Conservation (phyloP, 1,140 invertebrate species). For the Drosophila sp. region DNA sequence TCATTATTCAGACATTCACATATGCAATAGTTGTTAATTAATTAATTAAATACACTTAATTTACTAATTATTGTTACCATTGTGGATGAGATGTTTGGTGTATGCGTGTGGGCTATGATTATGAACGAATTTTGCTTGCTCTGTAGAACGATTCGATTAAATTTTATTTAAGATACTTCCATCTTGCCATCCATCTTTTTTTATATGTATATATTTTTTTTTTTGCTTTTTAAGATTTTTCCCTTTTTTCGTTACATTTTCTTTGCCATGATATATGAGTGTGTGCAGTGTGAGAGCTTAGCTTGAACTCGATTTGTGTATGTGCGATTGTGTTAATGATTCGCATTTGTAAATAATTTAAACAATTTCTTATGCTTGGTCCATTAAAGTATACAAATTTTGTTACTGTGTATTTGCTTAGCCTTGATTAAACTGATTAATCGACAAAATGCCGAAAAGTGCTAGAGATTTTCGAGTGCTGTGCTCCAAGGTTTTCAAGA, state of each 20-base stretch:
- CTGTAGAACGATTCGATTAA: slow-evolving; percentile 41
- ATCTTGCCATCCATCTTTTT: not conserved
- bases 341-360: slow-evolving; percentile 32
- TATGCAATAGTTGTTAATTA: slow-evolving; percentile 54
- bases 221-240: slow-evolving; percentile 29
- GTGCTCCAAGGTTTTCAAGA: slow-evolving; percentile 36
- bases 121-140: slow-evolving; percentile 46
- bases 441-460: slow-evolving; percentile 36
- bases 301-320: slow-evolving; percentile 48
- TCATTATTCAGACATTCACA: slow-evolving; percentile 67
- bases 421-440: slow-evolving; percentile 18
- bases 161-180: slow-evolving; percentile 28
- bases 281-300: slow-evolving; percentile 58
- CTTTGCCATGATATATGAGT: slow-evolving; percentile 66
- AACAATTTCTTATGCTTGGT: slow-evolving; percentile 54
- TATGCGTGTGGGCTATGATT: slow-evolving; percentile 52
- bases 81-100: slow-evolving; percentile 76
- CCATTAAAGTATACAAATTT: slow-evolving; percentile 62
- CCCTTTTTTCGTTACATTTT: slow-evolving; percentile 45
- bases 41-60: slow-evolving; percentile 68
- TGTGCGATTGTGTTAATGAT: slow-evolving; percentile 31
- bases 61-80: slow-evolving; percentile 83
- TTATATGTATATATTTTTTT: too few species aligned
- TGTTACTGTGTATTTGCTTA: slow-evolving; percentile 9
- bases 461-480: slow-evolving; percentile 37